A percentile compares a stretch with the other conserved stretches of the same genome.
These are phyloP conservation scores for Aplysina aerophoba DNA, from an alignment of 37 sponge, comb jelly and placozoan genomes.

Conservation along the genomic window DNA sequence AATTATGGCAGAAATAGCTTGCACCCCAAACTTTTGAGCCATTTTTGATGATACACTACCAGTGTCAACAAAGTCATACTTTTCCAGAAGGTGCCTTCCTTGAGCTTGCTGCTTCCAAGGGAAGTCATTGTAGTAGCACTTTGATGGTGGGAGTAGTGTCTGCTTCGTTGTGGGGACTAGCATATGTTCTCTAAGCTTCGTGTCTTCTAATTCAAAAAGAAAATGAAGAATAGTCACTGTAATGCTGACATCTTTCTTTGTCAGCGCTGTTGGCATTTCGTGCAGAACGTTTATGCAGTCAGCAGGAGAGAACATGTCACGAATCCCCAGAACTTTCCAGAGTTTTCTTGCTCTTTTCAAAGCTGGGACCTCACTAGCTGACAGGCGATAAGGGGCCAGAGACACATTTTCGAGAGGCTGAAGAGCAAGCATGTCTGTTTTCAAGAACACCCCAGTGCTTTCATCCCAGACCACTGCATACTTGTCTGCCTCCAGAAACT, in stretches of 20 bases:
- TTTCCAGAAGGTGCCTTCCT: not conserved
- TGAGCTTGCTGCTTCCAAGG: constrained; percentile 25
- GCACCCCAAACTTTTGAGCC: constrained; percentile 57
- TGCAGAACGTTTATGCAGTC: not conserved
- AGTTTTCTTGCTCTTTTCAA: not conserved
- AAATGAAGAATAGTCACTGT: not conserved
- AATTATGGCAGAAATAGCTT: constrained; percentile 49
- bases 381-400: constrained; percentile 22
- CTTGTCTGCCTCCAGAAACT: too few relatives aligned
- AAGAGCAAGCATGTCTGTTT: not conserved
- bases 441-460: not conserved
- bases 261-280: constrained; percentile 6
- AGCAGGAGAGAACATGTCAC: not conserved
- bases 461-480: not conserved
- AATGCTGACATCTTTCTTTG: not conserved
- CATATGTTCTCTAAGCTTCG: not conserved
- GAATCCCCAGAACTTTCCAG: not conserved
- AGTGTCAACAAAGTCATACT: constrained; percentile 53
- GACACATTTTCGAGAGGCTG: not conserved
- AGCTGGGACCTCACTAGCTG: not conserved
- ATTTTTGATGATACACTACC: constrained; percentile 3
- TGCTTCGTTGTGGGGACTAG: constrained; percentile 38
- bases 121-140: constrained; percentile 63
- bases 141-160: constrained; percentile 15
- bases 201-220: not conserved